Percentiles rank a stretch among this genome's conserved stretches.
Conservation (phyloP, 2,113 vertebrate species). For the Engystomops pustulosus region DNA sequence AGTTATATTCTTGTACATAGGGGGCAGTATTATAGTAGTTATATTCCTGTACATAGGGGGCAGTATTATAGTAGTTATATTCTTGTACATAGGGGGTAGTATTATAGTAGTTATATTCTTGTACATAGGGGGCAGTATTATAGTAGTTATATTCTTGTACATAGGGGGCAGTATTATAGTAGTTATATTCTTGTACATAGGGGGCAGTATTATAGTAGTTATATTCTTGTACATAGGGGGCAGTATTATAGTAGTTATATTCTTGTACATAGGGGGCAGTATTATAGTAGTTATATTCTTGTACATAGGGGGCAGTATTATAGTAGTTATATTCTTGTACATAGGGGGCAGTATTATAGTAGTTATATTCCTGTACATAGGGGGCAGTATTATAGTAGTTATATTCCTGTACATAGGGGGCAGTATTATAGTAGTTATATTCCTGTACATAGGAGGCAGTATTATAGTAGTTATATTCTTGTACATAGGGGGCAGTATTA, state of each 20-base stretch:
- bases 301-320: neutral
- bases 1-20: neutral
- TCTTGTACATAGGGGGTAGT: neutral
- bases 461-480: slow-evolving; percentile 7
- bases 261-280: neutral
- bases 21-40: neutral
- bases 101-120: slow-evolving; percentile 9
- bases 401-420: neutral
- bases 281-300: slow-evolving; percentile 15
- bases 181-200: slow-evolving; percentile 13
- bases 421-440: slow-evolving; percentile 13
- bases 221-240: neutral
- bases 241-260: slow-evolving; percentile 16
- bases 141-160: slow-evolving; percentile 6
- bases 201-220: neutral
- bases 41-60: neutral
- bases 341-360: neutral
- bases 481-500: neutral
- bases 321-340: neutral
- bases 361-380: neutral
- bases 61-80: slow-evolving; percentile 12
- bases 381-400: slow-evolving; percentile 1
- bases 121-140: slow-evolving; percentile 4
- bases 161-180: neutral
- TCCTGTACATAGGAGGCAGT: neutral